Base-by-base conservation (phyloP, 2,113 vertebrate species). In the Onychostruthus taczanowskii region DNA sequence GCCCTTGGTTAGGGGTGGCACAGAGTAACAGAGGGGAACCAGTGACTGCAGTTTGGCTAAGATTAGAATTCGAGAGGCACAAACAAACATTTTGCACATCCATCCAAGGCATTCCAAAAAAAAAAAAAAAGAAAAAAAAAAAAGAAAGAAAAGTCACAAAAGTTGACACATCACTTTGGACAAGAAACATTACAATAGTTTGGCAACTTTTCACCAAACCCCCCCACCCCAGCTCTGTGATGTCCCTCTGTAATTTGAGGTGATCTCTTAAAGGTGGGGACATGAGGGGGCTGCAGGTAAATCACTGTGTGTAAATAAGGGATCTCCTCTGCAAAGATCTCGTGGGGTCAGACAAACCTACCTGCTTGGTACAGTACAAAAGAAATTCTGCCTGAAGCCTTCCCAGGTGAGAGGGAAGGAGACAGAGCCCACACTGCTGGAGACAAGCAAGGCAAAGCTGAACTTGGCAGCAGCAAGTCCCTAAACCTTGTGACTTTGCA, bases 81-180 rank as follows among this genome's bases (percentile, higher is more conserved):
- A 93, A 95, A 96, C 12, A 18, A 96, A 96, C 82, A 94, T 63
- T 94, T 97, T 67, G 58, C 95, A 96, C 81, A 63, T 89, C 95
- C 90, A 93, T 76, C 96, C 97, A 96, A 97, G 96, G 96, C 97
- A 96, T 97, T 96, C 95, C 92, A 90, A 76, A 96, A 81, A 75
- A 94, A 73, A 30, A 58, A 56, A 37, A 37, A 37, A 37, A 37
- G 23, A 47, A 55, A 20, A 55, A 90, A 78, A 96, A 79, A 73
- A 93, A 31, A 26, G 24, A 80, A 89, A 84, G 23, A 83, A 75
- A 92, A 64, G 73, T 93, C 97, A 98, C 95, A 90, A 75, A 94
- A 96, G 47, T 96, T 5, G 7, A 97, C 96, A 95, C 94, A 81
- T 68, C 96, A 97, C 96, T 96, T 94, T 93, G 86, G 92, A 97